These are phyloP conservation scores for Lynx canadensis DNA, from an alignment of 2,113 vertebrate species.

Conservation along the genomic window DNA sequence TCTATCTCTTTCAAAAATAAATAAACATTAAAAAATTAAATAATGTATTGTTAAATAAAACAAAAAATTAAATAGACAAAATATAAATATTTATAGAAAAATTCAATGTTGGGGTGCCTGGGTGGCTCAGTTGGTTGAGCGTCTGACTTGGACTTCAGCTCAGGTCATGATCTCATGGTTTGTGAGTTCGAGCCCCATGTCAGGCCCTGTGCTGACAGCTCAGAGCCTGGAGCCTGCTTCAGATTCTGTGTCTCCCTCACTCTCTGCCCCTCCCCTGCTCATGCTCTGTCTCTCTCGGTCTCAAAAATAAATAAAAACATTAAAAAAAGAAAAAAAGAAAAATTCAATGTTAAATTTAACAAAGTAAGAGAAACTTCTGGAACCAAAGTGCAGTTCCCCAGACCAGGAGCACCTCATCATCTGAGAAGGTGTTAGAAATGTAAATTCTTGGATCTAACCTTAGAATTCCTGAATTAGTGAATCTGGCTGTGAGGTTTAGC, in stretches of 20 bases:
- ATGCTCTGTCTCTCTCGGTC: too few relatives aligned
- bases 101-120: background rate
- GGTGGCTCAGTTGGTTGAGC: too few relatives aligned
- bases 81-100: background rate
- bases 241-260: too few relatives aligned
- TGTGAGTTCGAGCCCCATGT: too few relatives aligned
- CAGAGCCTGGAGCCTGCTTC: too few relatives aligned
- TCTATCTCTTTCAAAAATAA: too few relatives aligned
- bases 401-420: background rate
- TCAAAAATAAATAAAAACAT: too few relatives aligned
- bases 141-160: too few relatives aligned
- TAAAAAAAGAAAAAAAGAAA: background rate
- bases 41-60: background rate
- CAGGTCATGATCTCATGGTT: too few relatives aligned
- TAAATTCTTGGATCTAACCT: background rate
- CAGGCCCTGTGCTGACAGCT: too few relatives aligned
- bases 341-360: background rate
- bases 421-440: background rate
- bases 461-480: background rate
- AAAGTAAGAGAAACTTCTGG: background rate
- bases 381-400: background rate
- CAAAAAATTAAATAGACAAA: background rate
- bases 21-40: too few relatives aligned
- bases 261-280: too few relatives aligned
- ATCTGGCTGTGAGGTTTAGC: background rate